Evolutionary conservation across 2,888 invertebrate genomes (phyloP), one percentile per base, ranked within the genome.

Genomic region (Oxytorus armatus): DNA sequence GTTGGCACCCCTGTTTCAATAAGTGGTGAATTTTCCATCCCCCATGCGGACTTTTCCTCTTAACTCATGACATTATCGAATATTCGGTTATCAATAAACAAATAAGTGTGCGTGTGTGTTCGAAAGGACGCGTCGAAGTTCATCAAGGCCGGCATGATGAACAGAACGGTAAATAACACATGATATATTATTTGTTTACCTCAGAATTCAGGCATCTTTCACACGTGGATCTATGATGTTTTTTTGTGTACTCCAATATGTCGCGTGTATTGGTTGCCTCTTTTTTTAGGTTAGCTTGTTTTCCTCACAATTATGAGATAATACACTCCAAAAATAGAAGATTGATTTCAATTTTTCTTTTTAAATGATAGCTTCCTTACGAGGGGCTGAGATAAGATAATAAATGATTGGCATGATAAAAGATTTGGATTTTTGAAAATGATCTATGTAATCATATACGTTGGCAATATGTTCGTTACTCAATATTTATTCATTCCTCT

Each of bases 91-190:
- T 68, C 57, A 81, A 79, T 70, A 79, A 79, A 79, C 65, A 65
- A 57, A 42, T 51, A 16, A 61, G 16, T n/a, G n/a, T n/a, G 25
- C n/a, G 11, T 16, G 16, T 23, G n/a, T 5, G 3, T 29, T 5
- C 53, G n/a, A 18, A 16, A 14, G 23, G 8, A 70, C 18, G 36
- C 47, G 51, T 74, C 33, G 66, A 75, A n/a, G 51, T 49, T 51
- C 11, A 4, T n/a, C n/a, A n/a, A n/a, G n/a, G n/a, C n/a, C n/a
- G n/a, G n/a, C 86, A 85, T 70, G 44, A 89, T 89, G 88, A 88
- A 88, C 75, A 85, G 87, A 82, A 79, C 85, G 88, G 89, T 89
- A 84, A 88, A 73, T 79, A 51, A 2, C 21, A n/a, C 5, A 14
- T 1, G 18, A 16, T 1, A 7, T 59, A 49, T 18, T 18, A 59